Conservation (phyloP, 2,113 vertebrate species). For the Peucedramus taeniatus region DNA sequence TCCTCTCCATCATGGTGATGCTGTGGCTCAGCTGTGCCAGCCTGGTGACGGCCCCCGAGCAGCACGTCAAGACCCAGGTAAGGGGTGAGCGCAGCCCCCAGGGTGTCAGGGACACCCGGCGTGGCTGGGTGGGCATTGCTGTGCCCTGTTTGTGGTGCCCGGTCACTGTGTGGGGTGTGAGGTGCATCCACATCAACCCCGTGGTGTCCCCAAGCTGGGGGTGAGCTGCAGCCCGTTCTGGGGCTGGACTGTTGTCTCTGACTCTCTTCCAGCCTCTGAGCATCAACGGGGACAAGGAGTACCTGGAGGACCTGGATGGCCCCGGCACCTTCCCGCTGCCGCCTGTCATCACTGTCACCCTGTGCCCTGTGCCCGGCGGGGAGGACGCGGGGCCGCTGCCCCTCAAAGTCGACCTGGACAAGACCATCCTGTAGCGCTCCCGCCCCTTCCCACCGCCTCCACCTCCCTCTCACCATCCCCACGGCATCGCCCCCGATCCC, state of each 20-base stretch:
- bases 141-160: rapidly evolving
- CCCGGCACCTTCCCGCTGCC: conserved; percentile 75
- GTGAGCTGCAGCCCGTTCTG: rapidly evolving
- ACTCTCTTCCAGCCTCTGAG: conserved; percentile 76
- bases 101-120: not conserved
- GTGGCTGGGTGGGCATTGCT: rapidly evolving
- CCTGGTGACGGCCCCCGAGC: conserved; percentile 88
- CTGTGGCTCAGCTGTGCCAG: conserved; percentile 97
- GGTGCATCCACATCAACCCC: rapidly evolving
- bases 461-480: not conserved
- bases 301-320: conserved; percentile 80
- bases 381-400: conserved; percentile 84
- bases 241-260: not conserved
- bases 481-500: rapidly evolving
- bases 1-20: conserved; percentile 95
- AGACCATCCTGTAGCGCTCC: conserved; percentile 75
- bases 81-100: rapidly evolving
- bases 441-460: not conserved
- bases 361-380: conserved; percentile 70
- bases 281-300: conserved; percentile 91
- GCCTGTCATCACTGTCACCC: conserved; percentile 76
- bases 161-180: rapidly evolving
- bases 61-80: conserved; percentile 92
- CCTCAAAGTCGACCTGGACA: conserved; percentile 87
- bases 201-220: rapidly evolving